A percentile compares a stretch with the other conserved stretches of the same genome.
Conservation (phyloP, 2,797 vertebrate genomes). For the Siniperca scherzeri region DNA sequence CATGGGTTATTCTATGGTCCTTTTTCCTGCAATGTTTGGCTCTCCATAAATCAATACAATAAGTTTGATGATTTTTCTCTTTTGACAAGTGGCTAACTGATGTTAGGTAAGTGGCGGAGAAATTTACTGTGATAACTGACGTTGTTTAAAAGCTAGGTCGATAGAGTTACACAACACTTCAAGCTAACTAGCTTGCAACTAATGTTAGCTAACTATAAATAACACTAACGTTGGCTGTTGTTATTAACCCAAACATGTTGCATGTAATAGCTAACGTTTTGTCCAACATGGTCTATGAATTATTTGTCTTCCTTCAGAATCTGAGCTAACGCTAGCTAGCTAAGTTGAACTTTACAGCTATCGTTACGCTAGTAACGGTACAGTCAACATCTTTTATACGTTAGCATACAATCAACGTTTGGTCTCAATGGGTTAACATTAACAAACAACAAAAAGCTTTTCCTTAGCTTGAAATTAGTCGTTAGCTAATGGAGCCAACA, state of each 20-base stretch:
- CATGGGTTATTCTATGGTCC: neutral
- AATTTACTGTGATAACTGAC: neutral
- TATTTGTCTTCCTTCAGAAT: neutral
- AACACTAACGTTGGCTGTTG: neutral
- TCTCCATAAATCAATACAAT: neutral
- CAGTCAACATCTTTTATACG: neutral
- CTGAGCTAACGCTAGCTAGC: neutral
- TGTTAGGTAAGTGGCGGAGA: constrained; percentile 56
- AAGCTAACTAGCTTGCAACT: constrained; percentile 48
- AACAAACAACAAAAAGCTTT: neutral
- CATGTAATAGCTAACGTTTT: fast-evolving
- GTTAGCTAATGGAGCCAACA: neutral
- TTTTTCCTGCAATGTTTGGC: neutral
- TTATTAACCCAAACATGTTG: neutral
- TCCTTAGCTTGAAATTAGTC: neutral
- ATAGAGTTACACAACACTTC: neutral
- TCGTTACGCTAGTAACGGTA: too few relatives aligned
- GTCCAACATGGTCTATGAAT: fast-evolving
- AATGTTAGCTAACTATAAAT: neutral
- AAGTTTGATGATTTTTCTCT: neutral
- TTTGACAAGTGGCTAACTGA: neutral
- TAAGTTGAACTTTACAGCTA: neutral
- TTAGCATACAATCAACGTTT: neutral
- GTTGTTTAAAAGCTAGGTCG: neutral
- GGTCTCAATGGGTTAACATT: fast-evolving